phyloP scores from a whole-genome alignment of 92 coral and sea anemone genomes.

The Palythoa grandis region DNA sequence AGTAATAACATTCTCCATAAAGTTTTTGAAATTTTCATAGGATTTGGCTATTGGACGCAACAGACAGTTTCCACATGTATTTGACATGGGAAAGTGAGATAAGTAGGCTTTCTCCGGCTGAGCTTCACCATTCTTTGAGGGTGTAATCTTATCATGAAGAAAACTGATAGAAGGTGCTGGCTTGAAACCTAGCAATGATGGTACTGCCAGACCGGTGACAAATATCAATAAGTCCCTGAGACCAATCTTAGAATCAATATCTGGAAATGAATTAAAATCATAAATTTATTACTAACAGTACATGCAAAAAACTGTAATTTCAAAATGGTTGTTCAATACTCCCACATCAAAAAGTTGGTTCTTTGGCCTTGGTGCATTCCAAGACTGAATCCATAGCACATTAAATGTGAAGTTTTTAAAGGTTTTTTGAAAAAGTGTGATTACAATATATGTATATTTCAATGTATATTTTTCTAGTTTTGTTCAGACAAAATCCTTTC shows the following conservation, averaged over 20 bases:
- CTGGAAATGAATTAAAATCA: constrained; percentile 14
- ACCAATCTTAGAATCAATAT: constrained; percentile 13
- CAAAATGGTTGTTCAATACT: constrained; percentile 6
- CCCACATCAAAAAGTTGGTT: neutral
- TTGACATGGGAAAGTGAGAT: constrained; percentile 29
- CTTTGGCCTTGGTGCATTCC: constrained; percentile 9
- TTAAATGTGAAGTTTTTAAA: too few relatives aligned
- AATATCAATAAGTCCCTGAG: constrained; percentile 30
- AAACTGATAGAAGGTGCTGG: constrained; percentile 33
- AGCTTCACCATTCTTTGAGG: constrained; percentile 22
- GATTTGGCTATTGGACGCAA: neutral
- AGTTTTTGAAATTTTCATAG: constrained; percentile 7
- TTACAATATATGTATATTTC: neutral
- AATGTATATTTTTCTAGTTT: too few relatives aligned
- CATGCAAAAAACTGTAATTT: neutral
- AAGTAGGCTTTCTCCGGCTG: constrained; percentile 13
- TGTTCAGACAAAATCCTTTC: too few relatives aligned
- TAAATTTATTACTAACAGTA: constrained; percentile 2
- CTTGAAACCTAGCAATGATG: constrained; percentile 25
- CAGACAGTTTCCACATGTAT: constrained; percentile 28
- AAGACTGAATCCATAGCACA: neutral
- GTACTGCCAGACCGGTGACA: constrained; percentile 28
- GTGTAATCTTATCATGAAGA: constrained; percentile 27
- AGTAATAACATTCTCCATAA: constrained; percentile 20
- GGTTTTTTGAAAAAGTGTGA: neutral